Evolutionary conservation across 2,113 vertebrate genomes (phyloP).

Genomic region (Ammodytes dubius): DNA sequence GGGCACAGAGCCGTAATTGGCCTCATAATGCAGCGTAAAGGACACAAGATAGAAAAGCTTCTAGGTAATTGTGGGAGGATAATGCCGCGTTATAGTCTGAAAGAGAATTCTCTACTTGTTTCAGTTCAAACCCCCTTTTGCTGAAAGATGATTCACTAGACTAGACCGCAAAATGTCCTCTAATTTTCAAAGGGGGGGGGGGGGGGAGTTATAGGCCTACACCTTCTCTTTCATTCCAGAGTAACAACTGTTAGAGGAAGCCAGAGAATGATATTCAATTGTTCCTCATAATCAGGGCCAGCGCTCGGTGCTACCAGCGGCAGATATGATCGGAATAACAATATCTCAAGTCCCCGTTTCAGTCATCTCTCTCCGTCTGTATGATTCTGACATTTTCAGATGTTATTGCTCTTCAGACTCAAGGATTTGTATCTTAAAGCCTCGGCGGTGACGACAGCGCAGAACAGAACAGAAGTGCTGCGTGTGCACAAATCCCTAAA

Average conservation of each 20-base stretch:
- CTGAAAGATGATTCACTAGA: constrained; percentile 37
- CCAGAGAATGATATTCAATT: constrained; percentile 66
- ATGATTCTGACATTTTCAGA: constrained; percentile 80
- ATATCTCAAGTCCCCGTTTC: constrained; percentile 64
- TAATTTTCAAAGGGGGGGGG: constrained; percentile 37
- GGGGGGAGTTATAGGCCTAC: background rate
- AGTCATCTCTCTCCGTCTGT: constrained; percentile 46
- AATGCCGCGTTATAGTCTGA: constrained; percentile 13
- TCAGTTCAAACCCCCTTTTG: constrained; percentile 34
- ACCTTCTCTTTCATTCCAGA: constrained; percentile 23
- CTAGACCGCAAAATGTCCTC: constrained; percentile 29
- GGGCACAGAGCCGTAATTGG: constrained; percentile 50
- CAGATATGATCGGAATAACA: constrained; percentile 75
- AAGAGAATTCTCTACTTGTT: constrained; percentile 44
- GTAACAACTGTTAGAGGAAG: constrained; percentile 49
- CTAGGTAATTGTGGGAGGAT: constrained; percentile 7
- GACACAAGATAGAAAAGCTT: constrained; percentile 29
- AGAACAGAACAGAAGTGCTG: constrained; percentile 72
- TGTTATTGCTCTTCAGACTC: constrained; percentile 75
- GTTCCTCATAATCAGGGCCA: constrained; percentile 57
- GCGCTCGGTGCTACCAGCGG: constrained; percentile 28
- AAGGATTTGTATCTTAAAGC: constrained; percentile 77
- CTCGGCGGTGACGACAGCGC: constrained; percentile 34
- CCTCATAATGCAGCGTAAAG: constrained; percentile 56
- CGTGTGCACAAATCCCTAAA: constrained; percentile 73